Base-by-base conservation (phyloP, 2,113 vertebrate genomes). In the Larimichthys crocea region DNA sequence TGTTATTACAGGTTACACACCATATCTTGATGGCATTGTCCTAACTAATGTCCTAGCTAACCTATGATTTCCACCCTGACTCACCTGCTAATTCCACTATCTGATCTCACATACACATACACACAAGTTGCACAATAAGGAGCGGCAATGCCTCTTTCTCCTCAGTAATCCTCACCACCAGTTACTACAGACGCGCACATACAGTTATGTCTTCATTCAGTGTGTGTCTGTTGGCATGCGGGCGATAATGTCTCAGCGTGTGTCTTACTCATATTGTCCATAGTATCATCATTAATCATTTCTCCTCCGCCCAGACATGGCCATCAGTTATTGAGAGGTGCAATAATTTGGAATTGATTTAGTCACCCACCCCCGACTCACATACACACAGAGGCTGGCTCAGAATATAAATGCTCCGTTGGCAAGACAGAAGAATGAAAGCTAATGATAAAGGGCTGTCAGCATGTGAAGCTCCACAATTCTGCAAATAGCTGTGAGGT, bases 271-370 rank as follows among this genome's bases (percentile, higher is more conserved):
- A 91, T 87, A 91, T 93, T 87, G 89, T 91, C 87, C 91, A 89
- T 86, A 86, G 90, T 90, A 92, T 94, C 87, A 91, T 92, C 92
- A 90, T 93, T 89, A 93, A 93, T 93, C 92, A 94, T 93, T 84
- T 89, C 82, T 91, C 84, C 84, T 88, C 72, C 20, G 61, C 81
- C 68, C 85, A 91, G 89, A 91, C 90, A 85, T 24, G 78, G 88
- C 88, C 91, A 91, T 92, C 91, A 87, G 91, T 93, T 93, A 92
- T 90, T 92, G 92, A 92, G 90, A 91, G 89, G 88, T 89, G 82
- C 88, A 92, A 93, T 94, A 87, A 94, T 93, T 92, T 89, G 83
- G 90, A 93, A 95, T 93, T 93, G 94, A 94, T 95, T 94, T 90
- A 92, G 93, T 89, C 74, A 70, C 77, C 81, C 83, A 74, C 70